Conservation (phyloP, 2,888 invertebrate species). For the Chalcis sispes region DNA sequence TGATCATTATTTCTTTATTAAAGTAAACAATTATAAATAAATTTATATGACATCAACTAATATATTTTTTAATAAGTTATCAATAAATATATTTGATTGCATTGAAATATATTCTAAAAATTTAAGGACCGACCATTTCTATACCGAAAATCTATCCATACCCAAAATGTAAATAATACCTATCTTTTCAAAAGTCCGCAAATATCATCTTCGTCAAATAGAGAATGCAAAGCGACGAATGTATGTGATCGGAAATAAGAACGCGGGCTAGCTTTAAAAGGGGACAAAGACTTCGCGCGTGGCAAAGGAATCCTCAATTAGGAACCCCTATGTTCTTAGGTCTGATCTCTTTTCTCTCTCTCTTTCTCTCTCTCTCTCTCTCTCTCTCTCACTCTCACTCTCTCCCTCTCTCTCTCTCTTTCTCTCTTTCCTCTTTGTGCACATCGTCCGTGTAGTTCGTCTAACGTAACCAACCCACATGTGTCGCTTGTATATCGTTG, state of each 20-base stretch:
- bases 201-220: background rate
- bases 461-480: constrained; percentile 66
- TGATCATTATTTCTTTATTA: too few species aligned
- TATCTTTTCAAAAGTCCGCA: background rate
- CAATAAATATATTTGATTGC: background rate
- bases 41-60: background rate
- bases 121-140: background rate
- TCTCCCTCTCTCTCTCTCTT: too few species aligned
- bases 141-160: background rate
- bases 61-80: constrained; percentile 4
- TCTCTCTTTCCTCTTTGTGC: too few species aligned
- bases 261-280: background rate
- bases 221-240: background rate
- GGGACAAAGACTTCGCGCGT: background rate
- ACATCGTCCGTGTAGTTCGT: too few species aligned
- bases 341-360: background rate
- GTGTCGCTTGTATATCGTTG: constrained; percentile 67
- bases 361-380: too few species aligned
- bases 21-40: too few species aligned
- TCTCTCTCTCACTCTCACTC: too few species aligned
- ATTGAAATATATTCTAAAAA: background rate
- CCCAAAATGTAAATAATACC: background rate
- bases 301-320: constrained; percentile 33
- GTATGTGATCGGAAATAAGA: constrained; percentile 48
- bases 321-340: constrained; percentile 37